Base-by-base conservation (phyloP, 1,140 invertebrate genomes). In the Drosophila murphyi region DNA sequence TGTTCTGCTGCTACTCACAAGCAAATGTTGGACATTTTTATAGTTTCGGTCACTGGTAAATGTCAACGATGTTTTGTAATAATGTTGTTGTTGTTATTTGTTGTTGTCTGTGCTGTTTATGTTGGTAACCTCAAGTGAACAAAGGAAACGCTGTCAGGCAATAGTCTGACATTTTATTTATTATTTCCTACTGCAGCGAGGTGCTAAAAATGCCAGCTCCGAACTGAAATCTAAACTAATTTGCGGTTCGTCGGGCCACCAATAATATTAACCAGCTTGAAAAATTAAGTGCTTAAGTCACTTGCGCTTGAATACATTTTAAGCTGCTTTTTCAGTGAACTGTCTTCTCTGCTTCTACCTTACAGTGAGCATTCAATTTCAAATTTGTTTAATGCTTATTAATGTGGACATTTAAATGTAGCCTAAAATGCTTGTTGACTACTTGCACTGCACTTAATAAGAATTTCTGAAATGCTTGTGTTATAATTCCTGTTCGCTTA, bases 21-120 rank as follows among this genome's bases (percentile, higher is more conserved):
- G 80, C 76, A 83, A 87, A 88, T 83, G 76, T 55, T 83, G 85
- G 76, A 83, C 83, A 88, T 87, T 88, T 87, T 88, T 88, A 87
- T 76, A 76, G 83, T 76, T 88, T 73, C 41, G 71, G 71, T 70
- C 61, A 48, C 43, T 88, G 83, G 80, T 76, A 83, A 89, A 81
- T 89, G 83, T 88, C 82, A 88, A 70, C 72, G 62, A 35, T 71
- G 35, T 59, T 76, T 73, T 72, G 60, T 68, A 68, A 70, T 73
- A 51, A 61, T 62, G 65, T 74, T 70, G 55, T 34, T 52, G 50
- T 29, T 54, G 41, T 51, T 47, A 20, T 32, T 34, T 37, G 31
- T 7, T 3, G 6, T 2, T 50, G 12, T 48, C 50, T 35, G 31
- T 63, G 28, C 41, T 34, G 34, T 56, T 67, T 54, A 37, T 60